phyloP scores from a whole-genome alignment of 1,140 invertebrate genomes.

The Drosophila persimilis region DNA sequence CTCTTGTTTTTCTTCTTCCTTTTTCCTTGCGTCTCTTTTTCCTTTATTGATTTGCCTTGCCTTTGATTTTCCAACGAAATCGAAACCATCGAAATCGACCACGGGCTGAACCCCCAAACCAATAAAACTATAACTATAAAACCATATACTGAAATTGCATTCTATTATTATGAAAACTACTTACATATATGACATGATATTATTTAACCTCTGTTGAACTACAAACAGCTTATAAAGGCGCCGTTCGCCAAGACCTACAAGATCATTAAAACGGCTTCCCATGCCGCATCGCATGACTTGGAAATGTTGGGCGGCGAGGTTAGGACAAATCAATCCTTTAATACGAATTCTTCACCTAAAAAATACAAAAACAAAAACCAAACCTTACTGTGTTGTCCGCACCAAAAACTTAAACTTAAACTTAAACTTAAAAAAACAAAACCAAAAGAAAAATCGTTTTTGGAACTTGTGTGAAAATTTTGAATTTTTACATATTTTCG shows the following conservation, averaged over 20 bases:
- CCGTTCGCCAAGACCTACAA: conserved; percentile 97
- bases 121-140: conserved; percentile 19
- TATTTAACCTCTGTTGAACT: conserved; percentile 50
- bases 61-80: conserved; percentile 44
- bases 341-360: conserved; percentile 68
- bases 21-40: conserved; percentile 34
- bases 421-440: conserved; percentile 13
- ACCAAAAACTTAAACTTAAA: conserved; percentile 47
- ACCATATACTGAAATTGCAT: conserved; percentile 3
- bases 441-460: conserved; percentile 31
- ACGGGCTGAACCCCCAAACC: not conserved
- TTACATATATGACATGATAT: conserved; percentile 35
- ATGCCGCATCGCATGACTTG: conserved; percentile 91
- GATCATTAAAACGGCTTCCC: conserved; percentile 91
- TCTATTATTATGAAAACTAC: too few relatives aligned
- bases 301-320: conserved; percentile 85
- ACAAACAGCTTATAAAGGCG: conserved; percentile 94
- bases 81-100: conserved; percentile 7
- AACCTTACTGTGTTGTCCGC: conserved; percentile 70
- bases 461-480: conserved; percentile 70
- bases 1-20: conserved; percentile 54
- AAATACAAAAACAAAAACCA: conserved; percentile 4
- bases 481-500: conserved; percentile 48
- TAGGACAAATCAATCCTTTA: conserved; percentile 72
- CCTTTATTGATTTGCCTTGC: conserved; percentile 49